Evolutionary conservation across 1,140 invertebrate genomes (phyloP).

Genomic region (Steinernema khuongi): DNA sequence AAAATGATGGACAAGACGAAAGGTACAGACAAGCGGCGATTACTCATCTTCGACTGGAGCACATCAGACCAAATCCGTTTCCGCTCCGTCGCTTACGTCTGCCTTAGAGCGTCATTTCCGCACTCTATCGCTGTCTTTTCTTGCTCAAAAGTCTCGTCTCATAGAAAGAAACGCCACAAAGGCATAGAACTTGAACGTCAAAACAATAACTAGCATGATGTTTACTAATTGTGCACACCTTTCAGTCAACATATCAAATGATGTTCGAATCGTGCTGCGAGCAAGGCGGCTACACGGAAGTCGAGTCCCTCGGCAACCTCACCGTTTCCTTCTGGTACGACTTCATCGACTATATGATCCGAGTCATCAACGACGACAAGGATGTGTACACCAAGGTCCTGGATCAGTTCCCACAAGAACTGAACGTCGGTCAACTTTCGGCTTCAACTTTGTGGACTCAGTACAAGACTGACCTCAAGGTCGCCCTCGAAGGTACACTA

Average conservation of each 20-base stretch:
- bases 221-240: conserved; percentile 18
- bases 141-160: no score
- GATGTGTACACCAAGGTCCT: conserved; percentile 96
- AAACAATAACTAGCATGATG: no score
- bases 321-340: conserved; percentile 86
- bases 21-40: no score
- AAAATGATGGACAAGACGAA: no score
- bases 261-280: conserved; percentile 64
- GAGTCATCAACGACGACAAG: conserved; percentile 95
- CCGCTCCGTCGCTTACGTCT: no score
- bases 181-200: no score
- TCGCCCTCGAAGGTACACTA: conserved; percentile 73
- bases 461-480: conserved; percentile 95
- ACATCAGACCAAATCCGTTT: no score
- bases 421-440: conserved; percentile 75
- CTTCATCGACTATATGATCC: conserved; percentile 90
- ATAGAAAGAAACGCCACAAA: no score
- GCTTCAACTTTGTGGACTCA: conserved; percentile 93
- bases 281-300: conserved; percentile 74
- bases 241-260: conserved; percentile 53
- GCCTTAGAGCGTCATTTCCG: neutral
- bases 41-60: no score
- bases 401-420: conserved; percentile 75
- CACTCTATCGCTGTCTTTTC: no score
- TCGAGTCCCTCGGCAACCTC: conserved; percentile 73